Evolutionary conservation across 2,113 vertebrate genomes (phyloP), one percentile per base, ranked within the genome.

Genomic region (Quiscalus mexicanus): DNA sequence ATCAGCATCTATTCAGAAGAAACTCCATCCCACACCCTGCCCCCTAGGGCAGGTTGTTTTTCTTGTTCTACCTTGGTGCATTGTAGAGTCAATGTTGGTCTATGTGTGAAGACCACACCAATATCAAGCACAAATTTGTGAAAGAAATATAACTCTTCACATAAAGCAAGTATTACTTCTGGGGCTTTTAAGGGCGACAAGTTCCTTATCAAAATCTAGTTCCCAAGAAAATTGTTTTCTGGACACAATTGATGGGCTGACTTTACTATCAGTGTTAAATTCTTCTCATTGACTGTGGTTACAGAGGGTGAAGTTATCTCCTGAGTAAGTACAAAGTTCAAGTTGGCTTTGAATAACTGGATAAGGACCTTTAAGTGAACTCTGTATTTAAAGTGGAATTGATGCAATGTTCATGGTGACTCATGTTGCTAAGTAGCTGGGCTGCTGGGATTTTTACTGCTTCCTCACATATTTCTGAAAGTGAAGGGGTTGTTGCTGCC

Each of bases 311-410:
- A 96, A 85, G 63, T 65, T 93, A 77, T 93, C 67, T 86, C 42
- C 47, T 33, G 64, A 53, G n/a, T 52, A 77, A 80, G 84, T 50
- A 33, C 45, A n/a, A 80, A 87, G 88, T 92, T 93, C 78, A 77
- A 58, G 70, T 56, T 80, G 67, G 37, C 62, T 84, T 87, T 93
- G 73, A 75, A 39, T 79, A 93, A 74, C 69, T 84, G 39, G 47
- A 50, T 50, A 42, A 89, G 87, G 74, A 89, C 78, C 62, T 93
- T 83, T 64, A 64, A 49, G 31, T 92, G 90, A 94, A 79, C 87
- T 87, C 58, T 31, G 2, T 59, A 33, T 89, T 91, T 90, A 56
- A 81, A 90, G 37, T 62, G 25, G 41, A 90, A 37, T 53, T 60
- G 16, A 7, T 87, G 53, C 58, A 49, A 4, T 15, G 10, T 24